Conservation (phyloP, 2,797 vertebrate species). For the Chelidonichthys spinosus region DNA sequence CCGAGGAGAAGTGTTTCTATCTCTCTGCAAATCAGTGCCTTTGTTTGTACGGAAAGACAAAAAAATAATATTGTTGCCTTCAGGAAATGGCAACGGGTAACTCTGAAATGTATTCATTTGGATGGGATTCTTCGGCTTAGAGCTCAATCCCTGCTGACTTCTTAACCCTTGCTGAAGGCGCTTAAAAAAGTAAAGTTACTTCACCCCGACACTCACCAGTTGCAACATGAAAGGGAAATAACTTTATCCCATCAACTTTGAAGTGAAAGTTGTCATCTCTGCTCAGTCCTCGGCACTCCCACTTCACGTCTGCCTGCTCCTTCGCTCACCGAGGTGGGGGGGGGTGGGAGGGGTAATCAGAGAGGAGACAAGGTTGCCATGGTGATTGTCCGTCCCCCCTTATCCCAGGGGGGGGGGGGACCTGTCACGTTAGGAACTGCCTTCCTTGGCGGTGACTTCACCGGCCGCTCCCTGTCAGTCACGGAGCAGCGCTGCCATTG, state of each 20-base stretch:
- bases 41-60: conserved; percentile 10
- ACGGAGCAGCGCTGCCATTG: conserved; percentile 19
- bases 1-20: background rate
- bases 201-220: conserved; percentile 64
- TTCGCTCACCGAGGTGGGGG: conserved; percentile 12
- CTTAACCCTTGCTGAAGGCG: conserved; percentile 60
- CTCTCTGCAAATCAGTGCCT: conserved; percentile 7
- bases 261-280: conserved; percentile 80
- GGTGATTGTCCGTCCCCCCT: conserved; percentile 53
- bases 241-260: conserved; percentile 80
- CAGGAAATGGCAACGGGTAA: conserved; percentile 9
- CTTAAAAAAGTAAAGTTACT: conserved; percentile 69
- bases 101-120: conserved; percentile 54
- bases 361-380: conserved; percentile 60
- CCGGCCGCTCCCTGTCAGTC: conserved; percentile 38
- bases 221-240: conserved; percentile 80
- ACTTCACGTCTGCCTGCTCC: conserved; percentile 60
- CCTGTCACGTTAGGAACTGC: conserved; percentile 54
- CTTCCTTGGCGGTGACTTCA: conserved; percentile 42
- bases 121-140: conserved; percentile 66
- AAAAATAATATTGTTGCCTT: conserved; percentile 16
- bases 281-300: conserved; percentile 65
- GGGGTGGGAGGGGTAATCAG: background rate
- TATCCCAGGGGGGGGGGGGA: conserved; percentile 30
- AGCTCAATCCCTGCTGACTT: conserved; percentile 69